Conservation (phyloP, 2,113 vertebrate species). For the Condylura cristata region DNA sequence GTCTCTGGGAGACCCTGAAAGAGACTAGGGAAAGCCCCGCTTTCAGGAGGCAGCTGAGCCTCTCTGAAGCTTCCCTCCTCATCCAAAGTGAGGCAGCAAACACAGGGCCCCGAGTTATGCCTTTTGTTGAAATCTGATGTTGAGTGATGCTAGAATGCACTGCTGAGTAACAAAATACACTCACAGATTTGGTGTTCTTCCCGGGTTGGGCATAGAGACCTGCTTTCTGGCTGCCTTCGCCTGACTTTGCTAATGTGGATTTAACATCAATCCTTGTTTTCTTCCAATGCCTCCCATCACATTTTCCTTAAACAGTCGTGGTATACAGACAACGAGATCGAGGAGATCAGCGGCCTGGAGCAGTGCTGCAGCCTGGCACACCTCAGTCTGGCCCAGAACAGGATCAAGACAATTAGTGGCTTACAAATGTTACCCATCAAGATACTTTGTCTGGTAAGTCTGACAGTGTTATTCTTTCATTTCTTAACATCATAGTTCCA, state of each 20-base stretch:
- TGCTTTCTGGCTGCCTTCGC: background rate
- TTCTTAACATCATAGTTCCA: too few species aligned
- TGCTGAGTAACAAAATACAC: background rate
- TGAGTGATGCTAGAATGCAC: background rate
- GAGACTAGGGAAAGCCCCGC: background rate
- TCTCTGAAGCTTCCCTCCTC: background rate
- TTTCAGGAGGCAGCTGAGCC: background rate
- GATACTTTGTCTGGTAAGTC: conserved; percentile 90
- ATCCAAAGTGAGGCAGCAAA: background rate
- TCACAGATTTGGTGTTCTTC: background rate
- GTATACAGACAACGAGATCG: conserved; percentile 89
- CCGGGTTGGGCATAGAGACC: background rate
- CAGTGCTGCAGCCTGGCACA: conserved; percentile 87
- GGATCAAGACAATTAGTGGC: conserved; percentile 84
- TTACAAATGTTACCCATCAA: conserved; percentile 88
- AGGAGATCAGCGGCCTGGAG: conserved; percentile 90
- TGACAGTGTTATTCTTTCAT: background rate
- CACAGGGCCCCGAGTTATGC: background rate
- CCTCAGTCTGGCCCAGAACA: conserved; percentile 93
- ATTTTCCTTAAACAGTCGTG: conserved; percentile 82
- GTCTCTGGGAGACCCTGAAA: background rate
- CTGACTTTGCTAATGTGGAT: background rate
- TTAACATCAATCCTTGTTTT: background rate
- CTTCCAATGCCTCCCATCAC: conserved; percentile 24
- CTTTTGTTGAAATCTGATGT: too few species aligned